Percentiles rank a stretch among this genome's conserved stretches.
These are phyloP conservation scores for Rhabdophis nuchalis DNA, from an alignment of 2,797 vertebrate genomes.

Conservation along the genomic window DNA sequence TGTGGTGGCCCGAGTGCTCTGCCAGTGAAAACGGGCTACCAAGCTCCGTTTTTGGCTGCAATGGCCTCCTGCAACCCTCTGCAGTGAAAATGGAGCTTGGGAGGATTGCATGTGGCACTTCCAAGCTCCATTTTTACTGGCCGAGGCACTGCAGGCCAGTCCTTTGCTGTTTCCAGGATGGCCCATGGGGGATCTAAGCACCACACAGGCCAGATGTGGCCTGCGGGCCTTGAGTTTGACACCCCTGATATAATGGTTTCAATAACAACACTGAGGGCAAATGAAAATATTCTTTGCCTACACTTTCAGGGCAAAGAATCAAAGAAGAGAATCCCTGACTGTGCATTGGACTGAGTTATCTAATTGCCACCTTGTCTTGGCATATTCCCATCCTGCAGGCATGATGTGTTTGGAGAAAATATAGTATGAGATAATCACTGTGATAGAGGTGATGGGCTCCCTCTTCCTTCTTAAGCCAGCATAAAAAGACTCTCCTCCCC, in stretches of 20 bases:
- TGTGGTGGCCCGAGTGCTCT: too few relatives aligned
- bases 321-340: background rate
- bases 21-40: too few relatives aligned
- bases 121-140: too few relatives aligned
- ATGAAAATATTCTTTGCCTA: background rate
- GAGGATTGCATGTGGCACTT: too few relatives aligned
- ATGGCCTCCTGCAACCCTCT: too few relatives aligned
- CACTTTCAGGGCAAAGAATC: background rate
- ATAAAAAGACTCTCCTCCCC: background rate
- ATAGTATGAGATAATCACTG: background rate
- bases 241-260: slow-evolving; percentile 13
- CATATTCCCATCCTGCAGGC: background rate
- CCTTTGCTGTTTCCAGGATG: too few relatives aligned
- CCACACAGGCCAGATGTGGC: too few relatives aligned
- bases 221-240: too few relatives aligned
- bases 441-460: background rate
- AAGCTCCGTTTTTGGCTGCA: too few relatives aligned
- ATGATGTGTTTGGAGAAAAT: background rate
- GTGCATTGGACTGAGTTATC: background rate
- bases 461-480: background rate
- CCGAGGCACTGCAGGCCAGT: too few relatives aligned
- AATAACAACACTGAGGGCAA: background rate
- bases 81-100: too few relatives aligned
- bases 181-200: too few relatives aligned
- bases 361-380: background rate